Base-by-base conservation (phyloP, 2,888 invertebrate genomes). In the Buathra laborator region DNA sequence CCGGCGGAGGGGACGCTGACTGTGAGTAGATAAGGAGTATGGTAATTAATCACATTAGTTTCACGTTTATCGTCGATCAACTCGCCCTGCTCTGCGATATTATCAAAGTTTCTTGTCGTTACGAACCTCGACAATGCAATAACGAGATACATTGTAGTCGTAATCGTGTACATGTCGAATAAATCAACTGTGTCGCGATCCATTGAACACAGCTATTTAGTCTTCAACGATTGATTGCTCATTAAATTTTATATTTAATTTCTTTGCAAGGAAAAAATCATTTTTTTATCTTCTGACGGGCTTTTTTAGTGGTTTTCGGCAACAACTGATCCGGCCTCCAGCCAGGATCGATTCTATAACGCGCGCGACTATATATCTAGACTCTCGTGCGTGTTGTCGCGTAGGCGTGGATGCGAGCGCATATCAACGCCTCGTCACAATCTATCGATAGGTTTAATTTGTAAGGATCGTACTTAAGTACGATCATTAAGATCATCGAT, bases 21-120 rank as follows among this genome's bases (percentile, higher is more conserved):
- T 64, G 70, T 24, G 19, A 24, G 19, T 48, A 51, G 78, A 71
- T 79, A 68, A 79, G 70, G 37, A 51, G 48, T 51, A 51, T 19
- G 48, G 37, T 48, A 79, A 79, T 79, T 79, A 79, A 79, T 79
- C 70, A 64, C 51, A 51, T 64, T 71, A 79, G 62, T 79, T 79
- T 59, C 70, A 37, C 14, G 51, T 43, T 79, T 71, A 71, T 79
- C 46, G 78, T 71, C 64, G 37, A 79, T 79, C 51, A 79, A 64
- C 37, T 37, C 37, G 2, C 37, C 37, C 37, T 7, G 1, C 37
- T 7, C 62, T 24, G 16, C 44, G 62, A 43, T 29, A 43, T 16
- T 71, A 24, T 51, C 44, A 19, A 62, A 79, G 56, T 71, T 66
- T 24, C 37, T 76, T 76, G 66, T 76, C 51, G n/a, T 66, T 48